Evolutionary conservation across 2,888 invertebrate species (phyloP).

Genomic region (Pherbina coryleti): DNA sequence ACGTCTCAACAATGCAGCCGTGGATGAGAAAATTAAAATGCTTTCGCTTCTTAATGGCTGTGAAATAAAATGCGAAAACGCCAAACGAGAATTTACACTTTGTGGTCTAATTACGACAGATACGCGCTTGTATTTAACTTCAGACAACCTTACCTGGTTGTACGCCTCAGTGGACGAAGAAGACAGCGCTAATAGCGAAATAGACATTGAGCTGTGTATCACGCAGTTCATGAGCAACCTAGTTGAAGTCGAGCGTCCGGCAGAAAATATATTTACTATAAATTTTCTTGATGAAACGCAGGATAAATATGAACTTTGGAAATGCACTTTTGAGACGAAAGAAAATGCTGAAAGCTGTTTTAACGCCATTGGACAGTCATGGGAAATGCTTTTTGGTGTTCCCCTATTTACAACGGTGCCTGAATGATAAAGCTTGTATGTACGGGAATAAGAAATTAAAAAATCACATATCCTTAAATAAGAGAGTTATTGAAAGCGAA

Average conservation of each 20-base stretch:
- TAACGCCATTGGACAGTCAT: conserved; percentile 70
- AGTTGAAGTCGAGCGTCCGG: conserved; percentile 69
- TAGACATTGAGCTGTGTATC: conserved; percentile 57
- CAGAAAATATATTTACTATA: conserved; percentile 67
- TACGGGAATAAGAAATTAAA: background rate
- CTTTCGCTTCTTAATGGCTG: conserved; percentile 70
- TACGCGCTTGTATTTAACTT: conserved; percentile 69
- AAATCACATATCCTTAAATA: background rate
- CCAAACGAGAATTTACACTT: conserved; percentile 56
- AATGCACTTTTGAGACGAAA: conserved; percentile 69
- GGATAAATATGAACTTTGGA: conserved; percentile 71
- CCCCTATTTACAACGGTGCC: conserved; percentile 61
- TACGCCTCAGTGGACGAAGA: conserved; percentile 48
- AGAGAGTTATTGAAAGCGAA: background rate
- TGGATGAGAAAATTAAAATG: conserved; percentile 66
- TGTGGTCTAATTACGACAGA: conserved; percentile 66
- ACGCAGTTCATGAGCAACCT: conserved; percentile 72
- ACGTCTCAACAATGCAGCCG: conserved; percentile 55
- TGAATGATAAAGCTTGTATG: conserved; percentile 1
- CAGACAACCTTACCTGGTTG: conserved; percentile 71
- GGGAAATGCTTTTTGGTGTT: conserved; percentile 73
- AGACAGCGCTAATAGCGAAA: conserved; percentile 27
- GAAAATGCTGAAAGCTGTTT: conserved; percentile 70
- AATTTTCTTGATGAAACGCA: conserved; percentile 72
- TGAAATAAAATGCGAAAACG: conserved; percentile 62